A percentile compares a stretch with the other conserved stretches of the same genome.
These are phyloP conservation scores for Mycteria americana DNA, from an alignment of 2,797 vertebrate species.

Conservation along the genomic window DNA sequence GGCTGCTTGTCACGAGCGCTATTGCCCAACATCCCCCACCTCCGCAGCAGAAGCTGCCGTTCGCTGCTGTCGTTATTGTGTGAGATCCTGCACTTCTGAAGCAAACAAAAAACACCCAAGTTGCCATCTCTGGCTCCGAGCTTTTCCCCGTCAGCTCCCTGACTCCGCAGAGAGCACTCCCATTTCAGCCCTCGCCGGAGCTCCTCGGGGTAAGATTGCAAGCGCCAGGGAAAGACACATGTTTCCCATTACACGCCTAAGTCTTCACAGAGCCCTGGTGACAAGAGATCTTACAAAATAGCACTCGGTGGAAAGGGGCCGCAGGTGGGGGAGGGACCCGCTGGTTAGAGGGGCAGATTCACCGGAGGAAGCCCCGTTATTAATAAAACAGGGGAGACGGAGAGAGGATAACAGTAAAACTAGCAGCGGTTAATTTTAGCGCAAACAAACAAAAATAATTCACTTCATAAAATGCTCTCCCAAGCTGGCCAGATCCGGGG, in stretches of 20 bases:
- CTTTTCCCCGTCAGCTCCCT: neutral
- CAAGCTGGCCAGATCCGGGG: neutral
- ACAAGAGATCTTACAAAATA: constrained; percentile 46
- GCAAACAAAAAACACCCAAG: neutral
- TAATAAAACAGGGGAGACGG: neutral
- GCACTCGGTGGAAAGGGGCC: constrained; percentile 33
- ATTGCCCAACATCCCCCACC: neutral
- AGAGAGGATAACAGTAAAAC: neutral
- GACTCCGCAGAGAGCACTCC: neutral
- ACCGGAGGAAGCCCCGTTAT: neutral
- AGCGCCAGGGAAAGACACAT: constrained; percentile 34
- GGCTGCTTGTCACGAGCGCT: neutral
- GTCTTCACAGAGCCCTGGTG: constrained; percentile 51
- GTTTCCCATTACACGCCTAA: constrained; percentile 63
- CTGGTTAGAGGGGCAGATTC: neutral
- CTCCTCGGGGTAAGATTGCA: constrained; percentile 7
- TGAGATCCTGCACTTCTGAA: neutral
- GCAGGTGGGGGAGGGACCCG: neutral
- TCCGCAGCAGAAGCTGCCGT: neutral
- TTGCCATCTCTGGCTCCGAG: neutral
- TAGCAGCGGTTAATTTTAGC: neutral
- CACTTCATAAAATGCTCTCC: neutral
- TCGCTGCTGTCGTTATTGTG: neutral
- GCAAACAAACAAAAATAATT: neutral
- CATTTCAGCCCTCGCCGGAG: constrained; percentile 16